Conservation (phyloP, 2,888 invertebrate species). For the Chrysopilus asiliformis region DNA sequence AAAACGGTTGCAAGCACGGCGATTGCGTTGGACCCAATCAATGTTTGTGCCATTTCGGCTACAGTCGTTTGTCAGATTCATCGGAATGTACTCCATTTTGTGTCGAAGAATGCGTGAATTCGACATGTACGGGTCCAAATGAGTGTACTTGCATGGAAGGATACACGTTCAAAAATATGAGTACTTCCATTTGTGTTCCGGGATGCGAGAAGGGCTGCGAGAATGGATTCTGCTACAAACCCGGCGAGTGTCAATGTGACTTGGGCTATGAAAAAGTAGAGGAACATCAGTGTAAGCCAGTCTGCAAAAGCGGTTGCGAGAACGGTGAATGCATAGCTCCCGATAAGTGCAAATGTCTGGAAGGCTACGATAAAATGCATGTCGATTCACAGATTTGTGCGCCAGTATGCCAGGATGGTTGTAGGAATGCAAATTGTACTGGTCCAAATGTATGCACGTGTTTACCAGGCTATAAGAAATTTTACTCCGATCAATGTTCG, state of each 20-base stretch:
- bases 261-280: conserved; percentile 23
- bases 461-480: conserved; percentile 21
- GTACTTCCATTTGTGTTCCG: conserved; percentile 10
- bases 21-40: conserved; percentile 36
- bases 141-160: conserved; percentile 25
- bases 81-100: conserved; percentile 30
- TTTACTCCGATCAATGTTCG: conserved; percentile 21
- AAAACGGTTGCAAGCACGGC: conserved; percentile 16
- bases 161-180: conserved; percentile 16
- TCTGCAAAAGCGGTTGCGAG: conserved; percentile 18
- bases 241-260: conserved; percentile 21
- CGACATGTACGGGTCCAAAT: conserved; percentile 24
- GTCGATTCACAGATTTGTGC: conserved; percentile 25
- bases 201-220: conserved; percentile 21
- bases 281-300: conserved; percentile 10
- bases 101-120: conserved; percentile 27
- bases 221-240: conserved; percentile 23
- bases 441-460: conserved; percentile 44
- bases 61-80: conserved; percentile 19
- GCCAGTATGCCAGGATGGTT: conserved; percentile 27
- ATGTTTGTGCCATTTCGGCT: conserved; percentile 38
- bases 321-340: conserved; percentile 38
- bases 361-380: conserved; percentile 24
- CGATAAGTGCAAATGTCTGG: conserved; percentile 28
- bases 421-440: conserved; percentile 17